Base-by-base conservation (phyloP, 2,797 vertebrate genomes). In the Galaxias olidus region DNA sequence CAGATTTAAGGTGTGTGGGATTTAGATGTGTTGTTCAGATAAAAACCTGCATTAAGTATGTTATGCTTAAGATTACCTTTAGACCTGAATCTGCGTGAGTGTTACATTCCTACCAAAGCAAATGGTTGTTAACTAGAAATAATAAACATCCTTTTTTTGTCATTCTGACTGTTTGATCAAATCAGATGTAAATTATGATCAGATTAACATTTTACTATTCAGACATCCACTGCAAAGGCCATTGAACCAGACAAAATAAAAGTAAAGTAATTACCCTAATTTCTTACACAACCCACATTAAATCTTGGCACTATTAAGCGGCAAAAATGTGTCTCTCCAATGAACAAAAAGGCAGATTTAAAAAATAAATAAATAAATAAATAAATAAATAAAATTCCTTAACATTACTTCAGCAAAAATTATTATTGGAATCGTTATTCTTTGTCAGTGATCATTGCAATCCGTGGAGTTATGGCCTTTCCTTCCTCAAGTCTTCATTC, bases 1-100 rank as follows among this genome's bases (percentile, higher is more conserved):
- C 56, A 81, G 66, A 67, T 74, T 74, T 69, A 72, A 63, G 61
- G 66, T 72, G 55, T n/a, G n/a, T 49, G 68, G 54, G 78, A 77
- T 73, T 77, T 77, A 79, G 71, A 79, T 46, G 63, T n/a, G n/a
- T n/a, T n/a, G n/a, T n/a, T n/a, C n/a, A n/a, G n/a, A n/a, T n/a
- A n/a, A n/a, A n/a, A n/a, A n/a, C n/a, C n/a, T n/a, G n/a, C n/a
- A n/a, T n/a, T n/a, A n/a, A n/a, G n/a, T n/a, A n/a, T n/a, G n/a
- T n/a, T n/a, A n/a, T n/a, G n/a, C n/a, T n/a, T n/a, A n/a, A n/a
- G n/a, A n/a, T 30, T 30, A 30, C 3, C 6, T 30, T 30, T 3
- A 3, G 6, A 30, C 30, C 30, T 6, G 30, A 30, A 30, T 30
- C 30, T 30, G 30, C 30, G 2, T 30, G 30, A 30, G 30, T 30